These are phyloP conservation scores for Falco novaeseelandiae DNA, from an alignment of 2,797 vertebrate species.

Conservation along the genomic window DNA sequence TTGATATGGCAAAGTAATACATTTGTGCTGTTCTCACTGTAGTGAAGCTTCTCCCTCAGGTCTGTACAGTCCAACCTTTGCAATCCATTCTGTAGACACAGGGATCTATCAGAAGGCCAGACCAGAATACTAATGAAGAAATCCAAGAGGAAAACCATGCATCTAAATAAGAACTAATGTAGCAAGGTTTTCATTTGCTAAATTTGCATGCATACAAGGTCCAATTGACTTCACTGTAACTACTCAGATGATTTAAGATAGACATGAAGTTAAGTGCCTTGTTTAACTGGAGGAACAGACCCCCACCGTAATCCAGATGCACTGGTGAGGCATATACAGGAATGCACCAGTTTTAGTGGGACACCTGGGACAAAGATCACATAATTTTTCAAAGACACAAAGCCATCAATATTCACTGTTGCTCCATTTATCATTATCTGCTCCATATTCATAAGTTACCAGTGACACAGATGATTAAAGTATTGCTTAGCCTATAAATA, in stretches of 20 bases:
- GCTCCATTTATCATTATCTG: slow-evolving; percentile 68
- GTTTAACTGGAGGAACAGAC: neutral
- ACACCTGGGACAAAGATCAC: slow-evolving; percentile 46
- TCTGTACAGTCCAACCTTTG: fast-evolving
- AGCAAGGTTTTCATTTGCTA: neutral
- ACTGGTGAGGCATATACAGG: neutral
- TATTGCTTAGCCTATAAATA: slow-evolving; percentile 69
- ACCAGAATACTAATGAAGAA: neutral
- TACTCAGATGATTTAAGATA: neutral
- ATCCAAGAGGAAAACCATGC: slow-evolving; percentile 16
- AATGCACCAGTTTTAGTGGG: neutral
- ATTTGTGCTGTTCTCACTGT: neutral
- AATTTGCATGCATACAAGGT: neutral
- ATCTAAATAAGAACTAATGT: slow-evolving; percentile 11
- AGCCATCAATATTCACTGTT: slow-evolving; percentile 65
- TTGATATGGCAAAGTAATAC: slow-evolving; percentile 18
- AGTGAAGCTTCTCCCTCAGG: neutral
- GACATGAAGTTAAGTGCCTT: neutral
- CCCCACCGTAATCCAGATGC: neutral
- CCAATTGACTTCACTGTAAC: neutral
- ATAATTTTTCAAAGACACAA: slow-evolving; percentile 53
- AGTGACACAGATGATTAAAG: slow-evolving; percentile 72
- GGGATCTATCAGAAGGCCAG: neutral
- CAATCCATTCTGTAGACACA: neutral
- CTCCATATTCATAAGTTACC: slow-evolving; percentile 71